A percentile compares a stretch with the other conserved stretches of the same genome.
Evolutionary conservation across 2,888 invertebrate genomes (phyloP).

Genomic region (Mellilla xanthometata): DNA sequence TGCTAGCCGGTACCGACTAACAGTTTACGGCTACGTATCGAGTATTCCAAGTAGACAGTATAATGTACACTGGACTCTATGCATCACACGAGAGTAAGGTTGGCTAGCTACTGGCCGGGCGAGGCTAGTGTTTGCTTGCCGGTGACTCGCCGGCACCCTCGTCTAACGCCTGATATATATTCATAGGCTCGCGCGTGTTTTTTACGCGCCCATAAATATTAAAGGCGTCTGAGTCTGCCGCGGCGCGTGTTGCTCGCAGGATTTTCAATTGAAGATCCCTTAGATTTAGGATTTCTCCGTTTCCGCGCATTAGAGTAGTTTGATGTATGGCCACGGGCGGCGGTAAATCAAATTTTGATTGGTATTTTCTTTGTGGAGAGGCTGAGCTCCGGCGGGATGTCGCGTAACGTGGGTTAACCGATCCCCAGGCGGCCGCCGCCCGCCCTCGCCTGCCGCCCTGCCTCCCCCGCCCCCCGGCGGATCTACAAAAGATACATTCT

Average conservation of each 20-base stretch:
- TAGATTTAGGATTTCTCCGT: slow-evolving; percentile 72
- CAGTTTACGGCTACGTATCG: too few relatives aligned
- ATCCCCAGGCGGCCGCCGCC: slow-evolving; percentile 59
- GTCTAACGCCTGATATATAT: slow-evolving; percentile 56
- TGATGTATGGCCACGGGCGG: slow-evolving; percentile 79
- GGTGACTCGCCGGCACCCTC: slow-evolving; percentile 25
- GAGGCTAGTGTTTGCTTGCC: not conserved
- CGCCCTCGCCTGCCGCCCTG: slow-evolving; percentile 22
- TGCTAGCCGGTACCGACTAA: too few relatives aligned
- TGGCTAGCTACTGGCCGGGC: too few relatives aligned
- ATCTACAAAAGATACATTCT: slow-evolving; percentile 44
- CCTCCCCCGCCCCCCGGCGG: slow-evolving; percentile 44
- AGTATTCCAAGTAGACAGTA: too few relatives aligned
- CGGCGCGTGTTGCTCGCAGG: slow-evolving; percentile 49
- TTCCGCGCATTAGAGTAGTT: slow-evolving; percentile 75
- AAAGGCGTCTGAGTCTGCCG: slow-evolving; percentile 50
- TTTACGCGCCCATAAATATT: slow-evolving; percentile 76
- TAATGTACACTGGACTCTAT: too few relatives aligned
- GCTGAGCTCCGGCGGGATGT: slow-evolving; percentile 63
- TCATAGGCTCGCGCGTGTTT: slow-evolving; percentile 64
- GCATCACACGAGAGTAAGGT: too few relatives aligned
- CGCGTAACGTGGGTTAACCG: slow-evolving; percentile 75
- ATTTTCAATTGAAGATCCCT: slow-evolving; percentile 79
- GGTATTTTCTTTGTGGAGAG: slow-evolving; percentile 81
- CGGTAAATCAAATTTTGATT: slow-evolving; percentile 83